These are phyloP conservation scores for Nephrotoma appendiculata DNA, from an alignment of 2,888 invertebrate genomes.

Conservation along the genomic window DNA sequence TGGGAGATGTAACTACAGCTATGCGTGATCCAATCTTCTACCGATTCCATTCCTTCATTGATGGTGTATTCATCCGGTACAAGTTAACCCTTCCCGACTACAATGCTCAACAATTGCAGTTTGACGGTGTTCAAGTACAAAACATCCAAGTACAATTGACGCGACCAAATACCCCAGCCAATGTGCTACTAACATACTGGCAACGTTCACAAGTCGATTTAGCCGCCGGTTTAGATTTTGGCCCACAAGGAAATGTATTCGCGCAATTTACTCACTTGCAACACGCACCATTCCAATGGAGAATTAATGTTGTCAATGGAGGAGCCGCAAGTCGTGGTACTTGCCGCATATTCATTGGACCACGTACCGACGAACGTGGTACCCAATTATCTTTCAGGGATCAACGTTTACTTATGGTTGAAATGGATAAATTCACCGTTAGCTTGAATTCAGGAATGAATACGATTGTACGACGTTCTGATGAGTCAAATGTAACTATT, in stretches of 20 bases:
- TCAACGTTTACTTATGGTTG: slow-evolving; percentile 46
- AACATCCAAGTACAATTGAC: slow-evolving; percentile 19
- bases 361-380: slow-evolving; percentile 48
- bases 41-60: slow-evolving; percentile 69
- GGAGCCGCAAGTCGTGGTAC: slow-evolving; percentile 37
- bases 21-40: slow-evolving; percentile 81
- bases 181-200: slow-evolving; percentile 59
- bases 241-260: slow-evolving; percentile 51
- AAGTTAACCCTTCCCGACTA: slow-evolving; percentile 48
- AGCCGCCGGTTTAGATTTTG: slow-evolving; percentile 68
- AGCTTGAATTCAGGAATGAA: slow-evolving; percentile 48
- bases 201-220: slow-evolving; percentile 65
- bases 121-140: slow-evolving; percentile 14
- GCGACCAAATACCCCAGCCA: slow-evolving; percentile 25
- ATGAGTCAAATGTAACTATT: slow-evolving; percentile 64
- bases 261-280: slow-evolving; percentile 66
- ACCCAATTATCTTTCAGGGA: slow-evolving; percentile 40
- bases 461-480: slow-evolving; percentile 47
- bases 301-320: slow-evolving; percentile 42
- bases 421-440: slow-evolving; percentile 50
- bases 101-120: slow-evolving; percentile 25
- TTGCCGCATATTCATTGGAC: slow-evolving; percentile 50
- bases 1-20: slow-evolving; percentile 69
- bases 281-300: slow-evolving; percentile 54
- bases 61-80: slow-evolving; percentile 56